Percentiles rank a stretch among this genome's conserved stretches.
phyloP scores from a whole-genome alignment of 2,113 vertebrate genomes.

The Ageneiosus marmoratus region DNA sequence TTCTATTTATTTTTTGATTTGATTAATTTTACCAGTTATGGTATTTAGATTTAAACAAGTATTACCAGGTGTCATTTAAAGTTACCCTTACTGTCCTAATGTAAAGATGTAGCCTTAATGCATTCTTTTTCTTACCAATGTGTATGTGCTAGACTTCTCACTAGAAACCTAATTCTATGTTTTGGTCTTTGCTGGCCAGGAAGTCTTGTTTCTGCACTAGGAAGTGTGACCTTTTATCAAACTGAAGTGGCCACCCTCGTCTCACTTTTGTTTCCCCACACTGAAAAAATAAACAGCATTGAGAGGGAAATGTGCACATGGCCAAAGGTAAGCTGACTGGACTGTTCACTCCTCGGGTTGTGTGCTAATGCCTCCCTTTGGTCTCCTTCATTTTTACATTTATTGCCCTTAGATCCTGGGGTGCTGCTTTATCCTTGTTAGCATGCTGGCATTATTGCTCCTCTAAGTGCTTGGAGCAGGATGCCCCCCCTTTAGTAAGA shows the following conservation, averaged over 20 bases:
- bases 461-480: slow-evolving; percentile 11
- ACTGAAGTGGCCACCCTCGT: slow-evolving; percentile 70
- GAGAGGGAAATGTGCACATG: slow-evolving; percentile 64
- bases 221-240: slow-evolving; percentile 74
- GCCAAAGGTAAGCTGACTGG: slow-evolving; percentile 38
- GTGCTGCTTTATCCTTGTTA: slow-evolving; percentile 27
- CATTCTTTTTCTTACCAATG: background rate
- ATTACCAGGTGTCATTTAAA: background rate
- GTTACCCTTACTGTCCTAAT: background rate
- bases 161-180: background rate
- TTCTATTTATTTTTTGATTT: background rate
- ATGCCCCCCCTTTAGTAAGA: slow-evolving; percentile 25
- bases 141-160: background rate
- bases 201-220: slow-evolving; percentile 75
- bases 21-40: background rate
- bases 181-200: slow-evolving; percentile 59
- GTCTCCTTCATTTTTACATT: slow-evolving; percentile 41
- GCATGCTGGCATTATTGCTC: slow-evolving; percentile 32
- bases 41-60: background rate
- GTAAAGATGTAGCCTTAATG: background rate
- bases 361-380: slow-evolving; percentile 49
- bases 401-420: slow-evolving; percentile 24
- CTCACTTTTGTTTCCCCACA: slow-evolving; percentile 74
- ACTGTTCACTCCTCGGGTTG: slow-evolving; percentile 45
- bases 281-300: slow-evolving; percentile 75